Conservation (phyloP, 2,797 vertebrate genomes). For the Esox masquinongy region DNA sequence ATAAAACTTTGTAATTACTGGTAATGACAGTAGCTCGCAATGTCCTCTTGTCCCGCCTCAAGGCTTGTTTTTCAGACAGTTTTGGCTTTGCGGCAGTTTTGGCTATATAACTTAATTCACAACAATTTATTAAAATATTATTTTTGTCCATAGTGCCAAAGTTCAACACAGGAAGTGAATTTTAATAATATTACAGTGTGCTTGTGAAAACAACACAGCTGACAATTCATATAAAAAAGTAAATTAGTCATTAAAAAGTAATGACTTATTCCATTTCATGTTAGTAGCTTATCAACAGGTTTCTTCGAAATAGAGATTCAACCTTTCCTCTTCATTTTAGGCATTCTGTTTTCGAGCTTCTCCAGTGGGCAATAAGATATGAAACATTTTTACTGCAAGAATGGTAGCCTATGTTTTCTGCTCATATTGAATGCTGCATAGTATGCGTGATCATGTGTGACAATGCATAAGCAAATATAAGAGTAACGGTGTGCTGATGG, state of each 20-base stretch:
- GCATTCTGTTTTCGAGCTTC: slow-evolving; percentile 41
- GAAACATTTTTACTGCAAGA: slow-evolving; percentile 32
- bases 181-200: slow-evolving; percentile 54
- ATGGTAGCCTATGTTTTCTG: slow-evolving; percentile 24
- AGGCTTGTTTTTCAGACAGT: slow-evolving; percentile 6
- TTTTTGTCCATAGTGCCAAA: slow-evolving; percentile 67
- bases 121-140: background rate
- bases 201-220: slow-evolving; percentile 30
- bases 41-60: slow-evolving; percentile 15
- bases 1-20: slow-evolving; percentile 37
- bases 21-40: slow-evolving; percentile 15
- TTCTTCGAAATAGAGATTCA: slow-evolving; percentile 29
- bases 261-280: slow-evolving; percentile 37
- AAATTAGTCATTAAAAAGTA: slow-evolving; percentile 1
- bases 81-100: slow-evolving; percentile 24
- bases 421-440: slow-evolving; percentile 10
- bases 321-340: slow-evolving; percentile 28
- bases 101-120: slow-evolving; percentile 5
- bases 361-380: slow-evolving; percentile 35
- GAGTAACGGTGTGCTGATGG: background rate
- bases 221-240: slow-evolving; percentile 22
- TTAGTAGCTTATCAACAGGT: slow-evolving; percentile 11
- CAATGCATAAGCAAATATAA: background rate
- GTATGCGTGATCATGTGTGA: background rate
- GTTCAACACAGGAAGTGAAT: slow-evolving; percentile 63